phyloP scores from a whole-genome alignment of 2,113 vertebrate species.

The Antechinus stuartii region DNA sequence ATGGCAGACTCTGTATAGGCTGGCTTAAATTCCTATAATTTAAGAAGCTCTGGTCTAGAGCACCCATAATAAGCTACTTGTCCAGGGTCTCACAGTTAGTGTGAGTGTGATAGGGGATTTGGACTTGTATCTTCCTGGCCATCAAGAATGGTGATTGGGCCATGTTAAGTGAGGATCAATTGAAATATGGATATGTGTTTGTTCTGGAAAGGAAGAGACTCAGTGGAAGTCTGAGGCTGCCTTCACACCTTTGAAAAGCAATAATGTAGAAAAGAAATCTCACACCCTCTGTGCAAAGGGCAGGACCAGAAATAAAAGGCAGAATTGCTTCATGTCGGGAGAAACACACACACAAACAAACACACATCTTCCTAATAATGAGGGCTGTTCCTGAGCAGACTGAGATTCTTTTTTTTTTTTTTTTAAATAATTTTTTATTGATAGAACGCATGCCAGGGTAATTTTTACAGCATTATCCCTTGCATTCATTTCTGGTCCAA shows the following conservation, averaged over 20 bases:
- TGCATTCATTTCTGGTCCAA: too few relatives aligned
- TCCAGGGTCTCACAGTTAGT: neutral
- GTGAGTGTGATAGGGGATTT: neutral
- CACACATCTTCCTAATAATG: neutral
- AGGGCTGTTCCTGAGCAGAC: neutral
- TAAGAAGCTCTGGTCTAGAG: neutral
- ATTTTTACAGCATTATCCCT: too few relatives aligned
- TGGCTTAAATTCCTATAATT: too few relatives aligned
- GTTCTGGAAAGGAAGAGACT: neutral
- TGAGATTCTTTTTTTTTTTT: too few relatives aligned
- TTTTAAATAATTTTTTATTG: too few relatives aligned
- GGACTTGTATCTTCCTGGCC: neutral
- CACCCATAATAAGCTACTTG: neutral
- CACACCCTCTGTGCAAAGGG: neutral
- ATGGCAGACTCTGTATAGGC: too few relatives aligned
- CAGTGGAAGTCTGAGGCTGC: neutral
- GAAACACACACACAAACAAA: neutral
- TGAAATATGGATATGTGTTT: neutral
- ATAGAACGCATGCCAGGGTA: too few relatives aligned
- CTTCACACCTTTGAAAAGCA: neutral
- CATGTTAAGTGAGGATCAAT: neutral
- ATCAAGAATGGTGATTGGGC: neutral
- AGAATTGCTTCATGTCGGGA: neutral
- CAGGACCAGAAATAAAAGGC: neutral
- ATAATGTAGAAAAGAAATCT: neutral